Conservation (phyloP, 2,888 invertebrate species). For the Sepiola atlantica region DNA sequence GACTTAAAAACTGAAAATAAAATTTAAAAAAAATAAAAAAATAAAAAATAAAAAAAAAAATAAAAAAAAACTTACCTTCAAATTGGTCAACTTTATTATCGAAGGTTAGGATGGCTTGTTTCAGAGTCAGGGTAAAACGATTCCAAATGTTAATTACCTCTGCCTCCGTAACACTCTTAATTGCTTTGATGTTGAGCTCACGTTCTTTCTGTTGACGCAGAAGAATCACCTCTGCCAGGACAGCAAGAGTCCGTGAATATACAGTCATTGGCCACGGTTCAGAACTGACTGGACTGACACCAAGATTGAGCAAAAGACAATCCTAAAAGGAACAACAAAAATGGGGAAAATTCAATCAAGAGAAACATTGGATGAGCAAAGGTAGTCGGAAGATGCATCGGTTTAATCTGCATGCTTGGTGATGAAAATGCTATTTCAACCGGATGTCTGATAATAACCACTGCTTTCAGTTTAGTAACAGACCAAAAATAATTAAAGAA, state of each 20-base stretch:
- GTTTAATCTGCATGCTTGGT: no score
- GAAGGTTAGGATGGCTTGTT: constrained; percentile 85
- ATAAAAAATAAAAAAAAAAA: no score
- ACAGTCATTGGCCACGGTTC: constrained; percentile 85
- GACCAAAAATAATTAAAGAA: no score
- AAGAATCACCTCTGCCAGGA: constrained; percentile 87
- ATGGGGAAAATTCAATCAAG: no score
- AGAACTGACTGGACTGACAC: constrained; percentile 83
- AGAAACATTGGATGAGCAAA: no score
- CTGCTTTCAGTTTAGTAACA: no score
- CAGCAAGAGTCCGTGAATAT: constrained; percentile 85
- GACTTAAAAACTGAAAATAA: no score
- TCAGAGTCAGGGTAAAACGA: constrained; percentile 89
- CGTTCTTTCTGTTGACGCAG: constrained; percentile 76
- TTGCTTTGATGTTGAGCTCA: constrained; percentile 81
- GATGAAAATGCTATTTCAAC: no score
- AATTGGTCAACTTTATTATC: constrained; percentile 64
- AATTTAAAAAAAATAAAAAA: not conserved
- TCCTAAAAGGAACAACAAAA: constrained; percentile 76
- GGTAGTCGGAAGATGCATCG: no score
- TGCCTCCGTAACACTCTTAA: constrained; percentile 85
- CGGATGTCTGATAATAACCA: no score
- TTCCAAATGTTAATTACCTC: constrained; percentile 94
- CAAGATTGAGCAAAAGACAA: constrained; percentile 83
- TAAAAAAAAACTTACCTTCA: constrained; percentile 61